Conservation (phyloP, 2,797 vertebrate genomes). For the Anomalospiza imberbis region DNA sequence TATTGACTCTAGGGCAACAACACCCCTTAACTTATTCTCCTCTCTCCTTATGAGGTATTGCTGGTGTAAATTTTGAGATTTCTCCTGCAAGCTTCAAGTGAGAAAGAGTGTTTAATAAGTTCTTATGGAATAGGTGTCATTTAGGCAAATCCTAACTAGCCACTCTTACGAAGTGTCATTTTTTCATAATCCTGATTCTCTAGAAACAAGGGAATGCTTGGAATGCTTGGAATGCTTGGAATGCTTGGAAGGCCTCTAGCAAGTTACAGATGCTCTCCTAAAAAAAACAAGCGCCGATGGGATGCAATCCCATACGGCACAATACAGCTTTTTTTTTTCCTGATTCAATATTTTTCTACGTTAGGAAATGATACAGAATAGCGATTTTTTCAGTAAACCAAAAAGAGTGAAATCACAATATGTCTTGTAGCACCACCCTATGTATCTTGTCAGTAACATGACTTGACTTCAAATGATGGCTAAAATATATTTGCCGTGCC, state of each 20-base stretch:
- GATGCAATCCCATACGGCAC: not conserved
- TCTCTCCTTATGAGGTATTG: not conserved
- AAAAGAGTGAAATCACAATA: not conserved
- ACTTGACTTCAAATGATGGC: constrained; percentile 18
- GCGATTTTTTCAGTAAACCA: not conserved
- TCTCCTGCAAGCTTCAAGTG: not conserved
- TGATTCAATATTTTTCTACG: not conserved
- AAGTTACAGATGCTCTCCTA: not conserved
- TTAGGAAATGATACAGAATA: not conserved
- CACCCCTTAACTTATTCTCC: not conserved
- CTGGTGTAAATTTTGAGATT: not conserved
- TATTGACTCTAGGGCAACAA: not conserved
- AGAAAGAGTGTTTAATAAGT: not conserved
- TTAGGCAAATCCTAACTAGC: not conserved
- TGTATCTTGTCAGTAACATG: constrained; percentile 2
- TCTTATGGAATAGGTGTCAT: not conserved
- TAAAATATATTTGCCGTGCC: constrained; percentile 27
- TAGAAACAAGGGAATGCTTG: not conserved
- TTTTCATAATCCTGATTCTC: not conserved
- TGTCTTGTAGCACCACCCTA: not conserved
- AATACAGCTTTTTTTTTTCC: not conserved
- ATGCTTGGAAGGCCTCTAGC: not conserved
- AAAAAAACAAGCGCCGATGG: not conserved
- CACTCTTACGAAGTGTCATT: not conserved
- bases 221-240: no score